Conservation (phyloP, 2,888 invertebrate species). For the Limenitis camilla region DNA sequence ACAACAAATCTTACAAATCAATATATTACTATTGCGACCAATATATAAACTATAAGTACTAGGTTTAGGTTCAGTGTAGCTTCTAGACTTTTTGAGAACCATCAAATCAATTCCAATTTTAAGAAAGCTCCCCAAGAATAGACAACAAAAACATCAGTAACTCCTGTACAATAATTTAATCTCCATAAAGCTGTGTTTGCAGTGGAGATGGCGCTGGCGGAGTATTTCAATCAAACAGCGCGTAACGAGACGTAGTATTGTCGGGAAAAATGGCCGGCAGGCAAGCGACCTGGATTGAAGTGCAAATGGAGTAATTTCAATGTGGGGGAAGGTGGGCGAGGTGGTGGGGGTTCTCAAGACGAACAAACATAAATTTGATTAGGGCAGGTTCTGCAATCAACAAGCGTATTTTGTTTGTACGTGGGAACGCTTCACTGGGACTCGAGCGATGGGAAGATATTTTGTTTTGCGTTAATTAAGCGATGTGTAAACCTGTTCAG, state of each 20-base stretch:
- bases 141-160: background rate
- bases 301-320: slow-evolving; percentile 69
- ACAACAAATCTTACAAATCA: too few species aligned
- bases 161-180: slow-evolving; percentile 14
- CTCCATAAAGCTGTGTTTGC: slow-evolving; percentile 19
- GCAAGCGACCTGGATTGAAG: slow-evolving; percentile 69
- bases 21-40: too few species aligned
- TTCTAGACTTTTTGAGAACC: too few species aligned
- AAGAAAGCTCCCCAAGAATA: background rate
- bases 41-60: too few species aligned
- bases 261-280: slow-evolving; percentile 66
- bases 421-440: slow-evolving; percentile 35
- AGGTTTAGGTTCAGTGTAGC: too few species aligned
- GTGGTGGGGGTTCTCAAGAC: slow-evolving; percentile 45
- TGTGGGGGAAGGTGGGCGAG: slow-evolving; percentile 28
- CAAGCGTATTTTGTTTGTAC: slow-evolving; percentile 50
- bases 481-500: background rate
- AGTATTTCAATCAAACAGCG: slow-evolving; percentile 30
- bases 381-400: slow-evolving; percentile 67
- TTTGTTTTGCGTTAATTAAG: slow-evolving; percentile 6
- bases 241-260: slow-evolving; percentile 30
- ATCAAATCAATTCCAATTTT: background rate
- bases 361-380: slow-evolving; percentile 70
- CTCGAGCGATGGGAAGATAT: slow-evolving; percentile 24
- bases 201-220: slow-evolving; percentile 15